Evolutionary conservation across 2,888 invertebrate genomes (phyloP).

Genomic region (Pandemis heparana): DNA sequence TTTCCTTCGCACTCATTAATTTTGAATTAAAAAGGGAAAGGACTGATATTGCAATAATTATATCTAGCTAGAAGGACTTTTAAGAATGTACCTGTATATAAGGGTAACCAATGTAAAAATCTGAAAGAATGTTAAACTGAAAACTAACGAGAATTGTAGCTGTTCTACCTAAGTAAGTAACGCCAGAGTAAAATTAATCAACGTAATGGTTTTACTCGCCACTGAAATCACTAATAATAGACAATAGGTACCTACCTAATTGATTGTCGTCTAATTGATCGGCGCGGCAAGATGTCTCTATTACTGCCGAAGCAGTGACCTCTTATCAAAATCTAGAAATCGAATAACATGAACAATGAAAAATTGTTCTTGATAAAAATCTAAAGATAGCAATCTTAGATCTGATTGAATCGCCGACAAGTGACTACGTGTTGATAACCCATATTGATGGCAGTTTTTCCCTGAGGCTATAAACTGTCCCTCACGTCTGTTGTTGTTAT

Average conservation of each 20-base stretch:
- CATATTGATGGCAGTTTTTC: constrained; percentile 5
- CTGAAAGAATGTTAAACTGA: neutral
- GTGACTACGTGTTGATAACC: constrained; percentile 3
- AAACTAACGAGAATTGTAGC: neutral
- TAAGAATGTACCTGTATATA: neutral
- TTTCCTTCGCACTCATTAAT: neutral
- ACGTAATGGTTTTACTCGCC: neutral
- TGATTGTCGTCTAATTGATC: neutral
- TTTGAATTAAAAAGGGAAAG: neutral
- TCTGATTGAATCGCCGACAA: neutral
- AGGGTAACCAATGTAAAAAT: neutral
- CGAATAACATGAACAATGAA: neutral
- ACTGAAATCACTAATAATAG: neutral
- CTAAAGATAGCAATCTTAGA: neutral
- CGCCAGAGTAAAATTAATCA: too few relatives aligned
- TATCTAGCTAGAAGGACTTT: neutral
- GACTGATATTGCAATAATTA: neutral
- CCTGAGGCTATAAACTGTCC: constrained; percentile 5
- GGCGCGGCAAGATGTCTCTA: neutral
- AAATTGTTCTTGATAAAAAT: neutral
- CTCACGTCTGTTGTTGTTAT: constrained; percentile 6
- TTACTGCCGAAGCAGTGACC: constrained; percentile 4
- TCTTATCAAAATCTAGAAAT: constrained; percentile 17
- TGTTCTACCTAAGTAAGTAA: too few relatives aligned
- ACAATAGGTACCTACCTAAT: too few relatives aligned